Conservation (phyloP, 1,140 invertebrate genomes). For the Oryzaephilus surinamensis region DNA sequence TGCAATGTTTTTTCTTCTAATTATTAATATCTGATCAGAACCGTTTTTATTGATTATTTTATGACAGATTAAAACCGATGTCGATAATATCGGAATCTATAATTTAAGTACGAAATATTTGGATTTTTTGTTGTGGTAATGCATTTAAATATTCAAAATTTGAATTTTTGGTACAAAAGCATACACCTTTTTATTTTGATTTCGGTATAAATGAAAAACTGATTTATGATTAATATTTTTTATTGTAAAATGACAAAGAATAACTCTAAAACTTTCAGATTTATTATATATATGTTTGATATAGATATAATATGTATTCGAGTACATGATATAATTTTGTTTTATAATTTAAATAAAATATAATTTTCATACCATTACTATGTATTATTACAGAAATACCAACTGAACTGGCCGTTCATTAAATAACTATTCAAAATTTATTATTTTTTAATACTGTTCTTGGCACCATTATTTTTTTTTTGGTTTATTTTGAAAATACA, state of each 20-base stretch:
- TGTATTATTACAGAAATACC: neutral
- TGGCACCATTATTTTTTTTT: conserved; percentile 22
- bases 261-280: conserved; percentile 37
- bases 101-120: no score
- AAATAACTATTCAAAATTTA: conserved; percentile 2
- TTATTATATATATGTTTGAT: conserved; percentile 33
- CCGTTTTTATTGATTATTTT: conserved; percentile 27
- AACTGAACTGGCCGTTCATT: conserved; percentile 34
- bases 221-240: no score
- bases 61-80: conserved; percentile 14
- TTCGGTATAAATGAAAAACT: no score
- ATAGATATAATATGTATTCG: conserved; percentile 34
- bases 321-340: conserved; percentile 35
- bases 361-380: neutral
- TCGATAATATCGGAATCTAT: conserved; percentile 22
- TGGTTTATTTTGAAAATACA: neutral
- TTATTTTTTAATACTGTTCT: conserved; percentile 31
- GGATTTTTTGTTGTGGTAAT: no score
- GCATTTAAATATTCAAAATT: no score
- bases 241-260: conserved; percentile 39
- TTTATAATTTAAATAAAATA: no score
- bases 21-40: conserved; percentile 20
- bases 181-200: no score
- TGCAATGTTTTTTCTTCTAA: conserved; percentile 13
- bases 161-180: no score